A percentile compares a stretch with the other conserved stretches of the same genome.
Evolutionary conservation across 2,113 vertebrate genomes (phyloP).

Genomic region (Nothoprocta pentlandii): DNA sequence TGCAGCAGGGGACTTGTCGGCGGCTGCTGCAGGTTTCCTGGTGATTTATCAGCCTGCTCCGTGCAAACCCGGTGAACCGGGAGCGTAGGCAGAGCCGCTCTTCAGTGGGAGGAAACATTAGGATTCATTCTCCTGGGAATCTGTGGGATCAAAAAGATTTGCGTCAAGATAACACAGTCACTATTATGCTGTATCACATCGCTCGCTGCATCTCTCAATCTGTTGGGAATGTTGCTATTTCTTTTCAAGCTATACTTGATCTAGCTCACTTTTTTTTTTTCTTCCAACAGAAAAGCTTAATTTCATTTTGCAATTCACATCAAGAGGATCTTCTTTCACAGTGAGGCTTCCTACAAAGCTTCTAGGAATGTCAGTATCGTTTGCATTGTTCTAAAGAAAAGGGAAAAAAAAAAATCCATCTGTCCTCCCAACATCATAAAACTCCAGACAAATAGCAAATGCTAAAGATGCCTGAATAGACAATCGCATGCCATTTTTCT

Average conservation of each 20-base stretch:
- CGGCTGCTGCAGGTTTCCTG: background rate
- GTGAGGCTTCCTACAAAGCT: constrained; percentile 49
- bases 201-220: background rate
- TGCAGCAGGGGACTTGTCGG: background rate
- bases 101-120: background rate
- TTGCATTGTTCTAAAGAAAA: constrained; percentile 39
- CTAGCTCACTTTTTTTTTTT: background rate
- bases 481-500: constrained; percentile 54
- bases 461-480: constrained; percentile 58
- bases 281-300: background rate
- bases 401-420: constrained; percentile 32
- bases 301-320: constrained; percentile 48
- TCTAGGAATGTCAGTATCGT: constrained; percentile 22
- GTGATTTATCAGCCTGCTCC: background rate
- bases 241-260: background rate
- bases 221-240: background rate
- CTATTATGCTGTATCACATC: background rate
- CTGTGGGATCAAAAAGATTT: background rate
- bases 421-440: constrained; percentile 57
- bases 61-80: background rate
- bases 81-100: background rate
- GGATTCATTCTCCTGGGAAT: background rate
- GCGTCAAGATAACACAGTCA: too few relatives aligned
- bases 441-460: constrained; percentile 62
- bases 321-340: constrained; percentile 23